phyloP scores from a whole-genome alignment of 1,140 invertebrate species.

The Neodiprion lecontei region DNA sequence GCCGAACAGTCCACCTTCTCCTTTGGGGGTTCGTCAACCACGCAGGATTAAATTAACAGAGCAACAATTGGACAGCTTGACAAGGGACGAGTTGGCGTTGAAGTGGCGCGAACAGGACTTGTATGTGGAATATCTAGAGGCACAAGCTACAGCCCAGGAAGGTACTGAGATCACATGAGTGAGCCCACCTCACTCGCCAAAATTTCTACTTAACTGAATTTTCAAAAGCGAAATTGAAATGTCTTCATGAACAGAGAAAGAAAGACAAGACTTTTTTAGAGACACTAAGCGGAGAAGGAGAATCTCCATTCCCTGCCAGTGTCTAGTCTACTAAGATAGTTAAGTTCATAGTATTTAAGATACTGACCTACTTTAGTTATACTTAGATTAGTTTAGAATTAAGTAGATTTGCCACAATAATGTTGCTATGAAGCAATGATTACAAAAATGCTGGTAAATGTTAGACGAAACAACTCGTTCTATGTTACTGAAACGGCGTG shows the following conservation, averaged over 20 bases:
- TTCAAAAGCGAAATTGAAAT: slow-evolving; percentile 11
- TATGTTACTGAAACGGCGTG: not conserved
- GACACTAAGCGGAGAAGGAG: slow-evolving; percentile 44
- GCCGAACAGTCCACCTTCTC: slow-evolving; percentile 51
- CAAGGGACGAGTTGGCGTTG: slow-evolving; percentile 62
- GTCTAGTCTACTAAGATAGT: slow-evolving; percentile 30
- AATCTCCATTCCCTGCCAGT: slow-evolving; percentile 31
- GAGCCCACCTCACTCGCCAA: slow-evolving; percentile 50
- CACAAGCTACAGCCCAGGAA: slow-evolving; percentile 60
- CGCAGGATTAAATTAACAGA: slow-evolving; percentile 58
- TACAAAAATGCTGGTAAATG: not conserved
- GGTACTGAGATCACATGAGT: slow-evolving; percentile 60
- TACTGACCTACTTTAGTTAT: too few species aligned
- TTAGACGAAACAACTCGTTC: not conserved
- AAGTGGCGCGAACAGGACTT: slow-evolving; percentile 65
- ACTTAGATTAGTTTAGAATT: not conserved
- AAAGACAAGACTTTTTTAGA: slow-evolving; percentile 37
- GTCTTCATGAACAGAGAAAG: not conserved
- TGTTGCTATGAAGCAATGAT: not conserved
- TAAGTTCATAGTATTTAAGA: not conserved
- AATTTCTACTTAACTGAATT: slow-evolving; percentile 46
- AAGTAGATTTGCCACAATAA: not conserved
- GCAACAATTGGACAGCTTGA: slow-evolving; percentile 59
- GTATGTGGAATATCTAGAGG: slow-evolving; percentile 63
- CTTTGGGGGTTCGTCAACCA: slow-evolving; percentile 33